Conservation (phyloP, 2,888 invertebrate genomes). For the Gibbula magus region DNA sequence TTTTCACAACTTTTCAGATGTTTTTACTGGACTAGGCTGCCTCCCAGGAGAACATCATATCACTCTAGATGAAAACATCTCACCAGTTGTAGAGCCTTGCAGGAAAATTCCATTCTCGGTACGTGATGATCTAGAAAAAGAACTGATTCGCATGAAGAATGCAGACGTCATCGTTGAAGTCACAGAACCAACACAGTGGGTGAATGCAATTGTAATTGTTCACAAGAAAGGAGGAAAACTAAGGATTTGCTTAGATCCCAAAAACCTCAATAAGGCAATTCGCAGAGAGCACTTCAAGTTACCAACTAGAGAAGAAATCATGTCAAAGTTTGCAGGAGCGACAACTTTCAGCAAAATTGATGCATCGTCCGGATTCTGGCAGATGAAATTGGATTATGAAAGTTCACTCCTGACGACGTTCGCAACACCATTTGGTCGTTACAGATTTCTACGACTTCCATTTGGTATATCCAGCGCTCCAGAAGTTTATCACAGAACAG, state of each 20-base stretch:
- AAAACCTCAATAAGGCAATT: slow-evolving; percentile 46
- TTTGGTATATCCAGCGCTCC: slow-evolving; percentile 29
- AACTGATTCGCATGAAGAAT: slow-evolving; percentile 39
- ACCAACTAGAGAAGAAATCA: slow-evolving; percentile 46
- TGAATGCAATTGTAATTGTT: slow-evolving; percentile 44
- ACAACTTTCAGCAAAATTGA: slow-evolving; percentile 43
- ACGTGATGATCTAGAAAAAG: slow-evolving; percentile 37
- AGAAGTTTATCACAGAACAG: not conserved
- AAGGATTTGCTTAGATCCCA: slow-evolving; percentile 48
- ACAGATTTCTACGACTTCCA: slow-evolving; percentile 38
- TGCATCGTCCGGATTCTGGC: slow-evolving; percentile 43
- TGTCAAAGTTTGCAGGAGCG: slow-evolving; percentile 37
- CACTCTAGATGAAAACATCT: slow-evolving; percentile 31
- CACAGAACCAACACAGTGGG: slow-evolving; percentile 50
- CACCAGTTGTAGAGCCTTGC: slow-evolving; percentile 44
- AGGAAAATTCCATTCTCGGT: slow-evolving; percentile 42
- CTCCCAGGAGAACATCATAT: slow-evolving; percentile 38
- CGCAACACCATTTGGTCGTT: too few species aligned
- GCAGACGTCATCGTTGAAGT: slow-evolving; percentile 42
- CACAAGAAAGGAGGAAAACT: slow-evolving; percentile 44
- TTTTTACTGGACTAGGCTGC: too few species aligned
- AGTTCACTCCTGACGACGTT: too few species aligned
- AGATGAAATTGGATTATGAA: too few species aligned
- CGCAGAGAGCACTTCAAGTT: slow-evolving; percentile 43
- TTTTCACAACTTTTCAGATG: slow-evolving; percentile 12